Percentiles rank a stretch among this genome's conserved stretches.
Conservation (phyloP, 1,140 invertebrate species). For the Zaprionus ornatus region DNA sequence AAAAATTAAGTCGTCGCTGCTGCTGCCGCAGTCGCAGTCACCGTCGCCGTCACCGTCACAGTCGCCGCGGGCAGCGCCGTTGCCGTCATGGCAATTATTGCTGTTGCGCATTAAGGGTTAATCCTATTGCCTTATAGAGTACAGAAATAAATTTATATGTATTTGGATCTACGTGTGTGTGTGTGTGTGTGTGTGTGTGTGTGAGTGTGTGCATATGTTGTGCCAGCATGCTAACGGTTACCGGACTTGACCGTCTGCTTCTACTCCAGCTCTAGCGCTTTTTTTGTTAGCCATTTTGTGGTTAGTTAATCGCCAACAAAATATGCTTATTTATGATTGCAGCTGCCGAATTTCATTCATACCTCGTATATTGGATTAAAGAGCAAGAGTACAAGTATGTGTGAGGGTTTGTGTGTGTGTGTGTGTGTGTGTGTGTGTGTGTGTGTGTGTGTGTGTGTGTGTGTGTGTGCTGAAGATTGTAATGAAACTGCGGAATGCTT, state of each 20-base stretch:
- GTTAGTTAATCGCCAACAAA: slow-evolving; percentile 48
- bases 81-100: slow-evolving; percentile 75
- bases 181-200: slow-evolving; percentile 28
- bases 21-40: slow-evolving; percentile 10
- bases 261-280: background rate
- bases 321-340: slow-evolving; percentile 48
- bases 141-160: slow-evolving; percentile 47
- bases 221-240: slow-evolving; percentile 23
- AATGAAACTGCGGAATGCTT: background rate
- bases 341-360: slow-evolving; percentile 31
- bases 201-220: slow-evolving; percentile 22
- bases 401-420: background rate
- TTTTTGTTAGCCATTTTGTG: slow-evolving; percentile 35
- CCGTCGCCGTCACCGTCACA: slow-evolving; percentile 4
- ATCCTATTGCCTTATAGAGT: slow-evolving; percentile 63
- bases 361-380: slow-evolving; percentile 17
- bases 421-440: background rate
- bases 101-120: slow-evolving; percentile 76
- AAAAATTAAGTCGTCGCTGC: slow-evolving; percentile 76
- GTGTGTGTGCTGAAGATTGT: background rate
- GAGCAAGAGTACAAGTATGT: background rate
- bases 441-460: background rate
- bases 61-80: slow-evolving; percentile 17
- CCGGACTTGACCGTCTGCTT: slow-evolving; percentile 18
- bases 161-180: slow-evolving; percentile 11